Evolutionary conservation across 2,113 vertebrate genomes (phyloP), one percentile per base, ranked within the genome.

Genomic region (Piprites chloris): DNA sequence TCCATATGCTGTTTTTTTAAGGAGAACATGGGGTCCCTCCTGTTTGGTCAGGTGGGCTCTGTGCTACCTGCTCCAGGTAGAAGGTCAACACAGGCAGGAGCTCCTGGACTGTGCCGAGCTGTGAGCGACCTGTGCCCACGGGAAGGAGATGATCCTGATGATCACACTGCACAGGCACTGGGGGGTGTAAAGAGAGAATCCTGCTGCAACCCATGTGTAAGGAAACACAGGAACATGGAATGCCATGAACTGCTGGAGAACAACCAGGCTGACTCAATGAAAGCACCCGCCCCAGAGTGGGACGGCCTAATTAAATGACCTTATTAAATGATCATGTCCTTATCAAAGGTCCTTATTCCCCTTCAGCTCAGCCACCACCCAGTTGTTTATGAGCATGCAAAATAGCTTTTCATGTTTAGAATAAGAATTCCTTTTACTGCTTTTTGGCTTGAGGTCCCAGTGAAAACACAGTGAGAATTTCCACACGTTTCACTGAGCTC

Each of bases 101-200:
- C 21, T 37, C 0, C 1, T 2, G 35, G 56, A 9, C 20, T 5
- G 27, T 6, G 20, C 53, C 14, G 7, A 8, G 65, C 42, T 22
- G 39, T 0, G 47, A 47, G 76, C 0, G 67, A 27, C 13, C 49
- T 2, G 9, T 8, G 39, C 16, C 27, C 11, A 2, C 0, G 42
- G 56, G 46, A 28, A 18, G 49, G 42, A 3, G 50, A 22, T 30
- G 20, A 1, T 18, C 56, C 39, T 5, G 13, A 23, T 7, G 4
- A 9, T 8, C 10, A 2, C 71, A 21, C 35, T n/a, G 37, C 46
- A 32, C 7, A 0, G 3, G 11, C 77, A n/a, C 37, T 1, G 16
- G n/a, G 3, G 61, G 1, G 5, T 2, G 7, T 2, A 11, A 26
- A 32, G 11, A 52, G 22, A 87, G 19, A 90, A 32, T 6, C 33